Conservation (phyloP, 2,888 invertebrate genomes). For the Agriopis aurantiaria region DNA sequence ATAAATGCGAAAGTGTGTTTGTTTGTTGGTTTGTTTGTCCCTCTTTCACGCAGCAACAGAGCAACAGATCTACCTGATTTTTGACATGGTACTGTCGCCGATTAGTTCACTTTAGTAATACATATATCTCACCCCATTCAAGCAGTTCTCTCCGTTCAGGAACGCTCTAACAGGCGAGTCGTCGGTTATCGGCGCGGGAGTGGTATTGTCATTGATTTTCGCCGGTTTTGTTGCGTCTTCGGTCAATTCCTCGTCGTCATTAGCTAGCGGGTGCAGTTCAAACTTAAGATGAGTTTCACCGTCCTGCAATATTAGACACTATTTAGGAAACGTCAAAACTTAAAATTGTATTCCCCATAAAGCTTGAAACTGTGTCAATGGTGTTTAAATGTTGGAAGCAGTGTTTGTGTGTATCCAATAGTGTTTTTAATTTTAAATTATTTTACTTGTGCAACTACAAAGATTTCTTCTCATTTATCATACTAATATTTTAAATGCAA, state of each 20-base stretch:
- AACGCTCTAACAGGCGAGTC: slow-evolving; percentile 92
- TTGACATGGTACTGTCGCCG: too few species aligned
- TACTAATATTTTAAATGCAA: too few species aligned
- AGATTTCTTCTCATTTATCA: too few species aligned
- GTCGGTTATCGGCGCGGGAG: slow-evolving; percentile 73
- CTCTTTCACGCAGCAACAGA: too few species aligned
- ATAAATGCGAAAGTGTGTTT: too few species aligned
- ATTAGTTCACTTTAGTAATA: background rate
- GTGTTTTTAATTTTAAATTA: background rate
- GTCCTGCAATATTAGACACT: slow-evolving; percentile 77
- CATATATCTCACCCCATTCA: slow-evolving; percentile 90
- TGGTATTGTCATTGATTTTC: slow-evolving; percentile 50
- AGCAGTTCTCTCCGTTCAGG: slow-evolving; percentile 93
- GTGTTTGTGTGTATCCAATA: too few species aligned
- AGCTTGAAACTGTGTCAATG: background rate
- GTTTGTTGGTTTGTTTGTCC: too few species aligned
- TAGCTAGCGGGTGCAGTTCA: slow-evolving; percentile 87
- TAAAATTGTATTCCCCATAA: background rate
- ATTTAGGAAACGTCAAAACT: background rate
- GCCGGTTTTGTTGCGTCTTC: slow-evolving; percentile 56
- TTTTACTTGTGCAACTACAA: too few species aligned
- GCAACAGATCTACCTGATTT: too few species aligned
- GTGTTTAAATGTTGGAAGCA: background rate
- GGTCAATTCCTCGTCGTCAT: slow-evolving; percentile 75
- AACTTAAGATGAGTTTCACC: slow-evolving; percentile 89